Evolutionary conservation across 2,797 vertebrate genomes (phyloP).

Genomic region (Myotis findleyi): DNA sequence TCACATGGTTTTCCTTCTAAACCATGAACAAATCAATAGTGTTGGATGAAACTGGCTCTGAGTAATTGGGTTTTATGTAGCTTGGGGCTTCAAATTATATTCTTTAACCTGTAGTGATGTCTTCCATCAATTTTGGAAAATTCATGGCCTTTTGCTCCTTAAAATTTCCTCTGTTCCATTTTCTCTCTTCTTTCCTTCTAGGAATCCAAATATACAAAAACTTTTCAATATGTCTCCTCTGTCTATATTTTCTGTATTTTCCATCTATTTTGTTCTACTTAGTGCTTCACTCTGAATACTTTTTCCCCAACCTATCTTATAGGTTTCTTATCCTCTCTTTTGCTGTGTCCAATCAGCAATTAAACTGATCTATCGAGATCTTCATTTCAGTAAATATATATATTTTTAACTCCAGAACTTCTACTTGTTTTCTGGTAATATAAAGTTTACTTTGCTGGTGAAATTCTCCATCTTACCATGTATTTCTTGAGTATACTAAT

Average conservation of each 20-base stretch:
- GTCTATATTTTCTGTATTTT: background rate
- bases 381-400: background rate
- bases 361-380: background rate
- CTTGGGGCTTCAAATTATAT: background rate
- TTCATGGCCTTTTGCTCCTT: background rate
- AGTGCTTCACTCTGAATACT: background rate
- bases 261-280: background rate
- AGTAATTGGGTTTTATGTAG: constrained; percentile 6
- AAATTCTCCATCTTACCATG: background rate
- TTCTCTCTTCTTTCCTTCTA: background rate
- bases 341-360: background rate
- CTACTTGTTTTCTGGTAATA: background rate
- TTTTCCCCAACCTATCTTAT: background rate
- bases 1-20: constrained; percentile 48
- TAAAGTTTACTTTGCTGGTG: background rate
- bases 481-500: background rate
- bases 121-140: background rate
- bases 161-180: background rate
- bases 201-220: background rate
- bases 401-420: background rate
- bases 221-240: background rate
- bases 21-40: background rate
- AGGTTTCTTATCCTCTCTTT: background rate
- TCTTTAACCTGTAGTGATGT: background rate
- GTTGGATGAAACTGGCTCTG: background rate